These are phyloP conservation scores for Plagiodera versicolora DNA, from an alignment of 2,888 invertebrate genomes.

Conservation along the genomic window DNA sequence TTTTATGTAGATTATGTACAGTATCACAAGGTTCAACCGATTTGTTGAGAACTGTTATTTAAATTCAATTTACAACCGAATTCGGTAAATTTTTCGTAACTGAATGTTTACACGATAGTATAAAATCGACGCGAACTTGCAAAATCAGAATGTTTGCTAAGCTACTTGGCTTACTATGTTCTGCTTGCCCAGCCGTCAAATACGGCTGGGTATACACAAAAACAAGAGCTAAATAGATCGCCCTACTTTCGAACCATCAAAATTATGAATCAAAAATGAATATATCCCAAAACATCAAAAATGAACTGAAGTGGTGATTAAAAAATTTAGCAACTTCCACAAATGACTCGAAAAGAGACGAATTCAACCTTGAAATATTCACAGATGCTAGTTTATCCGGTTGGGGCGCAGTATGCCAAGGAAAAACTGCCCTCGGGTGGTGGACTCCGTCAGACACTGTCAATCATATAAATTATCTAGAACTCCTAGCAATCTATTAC, in stretches of 20 bases:
- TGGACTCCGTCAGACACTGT: slow-evolving; percentile 27
- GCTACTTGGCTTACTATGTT: slow-evolving; percentile 6
- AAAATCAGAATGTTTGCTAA: slow-evolving; percentile 25
- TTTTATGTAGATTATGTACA: too few relatives aligned
- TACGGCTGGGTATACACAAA: slow-evolving; percentile 14
- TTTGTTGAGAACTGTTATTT: too few relatives aligned
- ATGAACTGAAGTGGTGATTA: slow-evolving; percentile 33
- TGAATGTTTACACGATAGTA: too few relatives aligned
- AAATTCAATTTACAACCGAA: too few relatives aligned
- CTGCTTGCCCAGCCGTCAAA: neutral
- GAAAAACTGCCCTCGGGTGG: slow-evolving; percentile 23
- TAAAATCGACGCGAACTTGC: too few relatives aligned
- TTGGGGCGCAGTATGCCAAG: slow-evolving; percentile 34
- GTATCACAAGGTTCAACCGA: too few relatives aligned
- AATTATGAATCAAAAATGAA: slow-evolving; percentile 14
- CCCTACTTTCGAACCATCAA: neutral
- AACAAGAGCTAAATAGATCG: neutral
- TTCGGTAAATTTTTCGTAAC: too few relatives aligned
- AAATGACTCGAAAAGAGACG: slow-evolving; percentile 16
- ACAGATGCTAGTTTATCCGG: slow-evolving; percentile 31
- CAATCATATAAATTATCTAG: slow-evolving; percentile 37
- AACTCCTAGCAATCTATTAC: slow-evolving; percentile 32
- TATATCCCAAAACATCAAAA: neutral
- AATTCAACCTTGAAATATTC: slow-evolving; percentile 27
- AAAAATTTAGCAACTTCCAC: slow-evolving; percentile 12